A percentile compares a stretch with the other conserved stretches of the same genome.
phyloP scores from a whole-genome alignment of 2,888 invertebrate species.

The Eurois occulta region DNA sequence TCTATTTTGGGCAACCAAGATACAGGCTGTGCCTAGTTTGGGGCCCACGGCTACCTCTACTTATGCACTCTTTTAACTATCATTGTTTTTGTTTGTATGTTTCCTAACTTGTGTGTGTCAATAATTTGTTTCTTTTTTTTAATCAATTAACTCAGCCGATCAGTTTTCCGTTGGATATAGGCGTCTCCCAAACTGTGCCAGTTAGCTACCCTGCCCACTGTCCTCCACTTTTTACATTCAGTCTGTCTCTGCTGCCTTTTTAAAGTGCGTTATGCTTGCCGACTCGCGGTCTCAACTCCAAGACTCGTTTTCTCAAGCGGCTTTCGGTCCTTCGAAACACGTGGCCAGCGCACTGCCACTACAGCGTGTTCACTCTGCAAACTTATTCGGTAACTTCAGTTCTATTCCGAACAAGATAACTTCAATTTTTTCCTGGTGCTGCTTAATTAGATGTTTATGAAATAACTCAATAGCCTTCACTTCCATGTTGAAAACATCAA shows the following conservation, averaged over 20 bases:
- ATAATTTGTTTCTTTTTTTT: too few species aligned
- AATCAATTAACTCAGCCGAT: too few species aligned
- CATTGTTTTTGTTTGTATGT: too few species aligned
- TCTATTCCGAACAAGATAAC: not conserved
- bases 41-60: too few species aligned
- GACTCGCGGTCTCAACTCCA: not conserved
- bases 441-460: not conserved
- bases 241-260: not conserved
- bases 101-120: too few species aligned
- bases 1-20: too few species aligned
- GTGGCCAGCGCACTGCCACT: not conserved
- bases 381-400: not conserved
- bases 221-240: not conserved
- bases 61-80: too few species aligned
- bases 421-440: not conserved
- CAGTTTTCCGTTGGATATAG: too few species aligned
- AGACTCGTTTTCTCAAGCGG: not conserved
- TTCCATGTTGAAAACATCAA: not conserved
- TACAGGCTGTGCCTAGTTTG: too few species aligned
- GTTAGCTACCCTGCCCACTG: not conserved
- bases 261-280: not conserved
- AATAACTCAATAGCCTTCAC: not conserved
- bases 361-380: not conserved
- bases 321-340: not conserved
- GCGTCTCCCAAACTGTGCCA: not conserved